Evolutionary conservation across 2,797 vertebrate genomes (phyloP), one percentile per base, ranked within the genome.

Genomic region (Steatocranus sp.): DNA sequence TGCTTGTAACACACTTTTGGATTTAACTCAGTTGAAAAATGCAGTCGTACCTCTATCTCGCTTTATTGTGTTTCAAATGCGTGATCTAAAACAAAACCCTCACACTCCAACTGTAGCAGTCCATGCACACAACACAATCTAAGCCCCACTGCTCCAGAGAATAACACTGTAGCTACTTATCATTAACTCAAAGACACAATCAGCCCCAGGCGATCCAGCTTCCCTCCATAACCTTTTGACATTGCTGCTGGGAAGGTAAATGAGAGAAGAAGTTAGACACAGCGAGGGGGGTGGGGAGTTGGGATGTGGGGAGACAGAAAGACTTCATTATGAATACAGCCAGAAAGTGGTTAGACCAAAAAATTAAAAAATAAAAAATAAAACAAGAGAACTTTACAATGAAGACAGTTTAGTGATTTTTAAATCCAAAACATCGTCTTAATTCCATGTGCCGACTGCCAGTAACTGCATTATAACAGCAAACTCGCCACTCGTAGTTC

Each of bases 141-240:
- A 78, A 92, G 86, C 83, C 66, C 84, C 66, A 75, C 87, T 36
- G 82, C 92, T 92, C 92, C 86, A 82, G 86, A 90, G 94, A 93
- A 88, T 85, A 91, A 88, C 91, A 86, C 91, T 91, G 89, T 89
- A 93, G 93, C 91, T 96, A 95, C 92, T 95, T 95, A 94, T 94
- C 94, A 93, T 95, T 94, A 93, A 94, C 92, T 95, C 91, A 93
- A 91, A 95, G 94, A 94, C 93, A 93, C 91, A 94, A 94, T 94
- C 93, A 90, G 93, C 94, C 92, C 88, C 82, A 23, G 92, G 94
- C 91, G 34, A 94, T 88, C 90, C 90, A 81, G 93, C 90, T 94
- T 93, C 92, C 89, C 89, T 89, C 81, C 78, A 70, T 93, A 91
- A 95, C 92, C 94, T 94, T 93, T 92, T 94, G 94, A 94, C 95